Evolutionary conservation across 2,888 invertebrate genomes (phyloP), one percentile per base, ranked within the genome.

Genomic region (Drosophila anceps): DNA sequence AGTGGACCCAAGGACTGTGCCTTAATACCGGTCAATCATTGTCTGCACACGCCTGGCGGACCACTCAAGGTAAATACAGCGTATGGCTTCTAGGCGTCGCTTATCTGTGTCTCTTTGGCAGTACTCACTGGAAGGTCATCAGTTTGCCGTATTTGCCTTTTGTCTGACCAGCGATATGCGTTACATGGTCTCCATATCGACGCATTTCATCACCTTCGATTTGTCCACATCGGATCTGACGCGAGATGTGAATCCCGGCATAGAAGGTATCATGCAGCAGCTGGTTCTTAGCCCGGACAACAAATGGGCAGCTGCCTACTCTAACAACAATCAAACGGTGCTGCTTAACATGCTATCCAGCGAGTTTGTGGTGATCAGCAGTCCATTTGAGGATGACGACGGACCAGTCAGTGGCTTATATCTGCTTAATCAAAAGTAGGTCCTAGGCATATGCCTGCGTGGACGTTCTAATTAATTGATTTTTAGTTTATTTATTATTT

Each of bases 31-130:
- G 95, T 97, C 0, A 98, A 98, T 93, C 99, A 99, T 92, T 99
- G 98, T 88, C 94, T 99, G 73, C 99, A 99, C 91, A 99, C 99
- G 1, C 99, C 99, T n/a, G 99, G 99, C 50, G 99, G 99, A 2
- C 99, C 99, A 0, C 93, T 99, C 7, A 99, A 99, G 94, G 97
- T 97, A 4, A 4, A 20, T 10, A 44, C 12, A 2, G 9, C 20
- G 1, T 15, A 15, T 15, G 4, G 4, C 15, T 46, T 37, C 12
- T 4, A 9, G 20, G 15, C 10, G 6, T 13, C 13, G 3, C 27
- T 63, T 12, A 39, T 13, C 18, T 2, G 7, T 46, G 6, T 50
- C 6, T 7, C 9, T 65, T 93, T 8, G 92, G 96, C 93, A 97
- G 96, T 99, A 98, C 92, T 99, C 99, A 0, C 93, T 99, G 50